Evolutionary conservation across 2,888 invertebrate species (phyloP).

Genomic region (Globia sparganii): DNA sequence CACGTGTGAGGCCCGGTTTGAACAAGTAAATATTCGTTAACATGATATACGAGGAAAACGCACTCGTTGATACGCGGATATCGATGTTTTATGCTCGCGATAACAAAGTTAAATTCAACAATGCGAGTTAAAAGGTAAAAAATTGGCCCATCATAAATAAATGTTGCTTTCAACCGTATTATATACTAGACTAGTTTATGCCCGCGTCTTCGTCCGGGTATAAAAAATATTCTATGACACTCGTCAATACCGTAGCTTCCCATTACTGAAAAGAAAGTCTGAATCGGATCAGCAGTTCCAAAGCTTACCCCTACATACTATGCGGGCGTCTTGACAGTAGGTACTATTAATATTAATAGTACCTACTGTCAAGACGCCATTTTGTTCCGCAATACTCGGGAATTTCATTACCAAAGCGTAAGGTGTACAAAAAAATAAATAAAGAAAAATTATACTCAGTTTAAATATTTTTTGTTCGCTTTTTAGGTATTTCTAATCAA

Average conservation of each 20-base stretch:
- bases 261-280: not conserved
- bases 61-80: conserved; percentile 44
- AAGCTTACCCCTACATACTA: not conserved
- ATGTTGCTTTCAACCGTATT: not conserved
- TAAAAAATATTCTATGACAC: no score
- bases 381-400: no score
- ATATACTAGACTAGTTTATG: not conserved
- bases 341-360: no score
- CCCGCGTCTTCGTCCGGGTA: not conserved
- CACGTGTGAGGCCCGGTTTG: conserved; percentile 29
- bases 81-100: conserved; percentile 53
- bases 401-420: no score
- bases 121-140: conserved; percentile 13
- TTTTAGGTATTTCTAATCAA: no score
- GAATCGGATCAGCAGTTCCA: not conserved
- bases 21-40: conserved; percentile 63
- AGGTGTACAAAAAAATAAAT: no score
- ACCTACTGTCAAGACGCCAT: no score
- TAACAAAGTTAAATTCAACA: conserved; percentile 56
- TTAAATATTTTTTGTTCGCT: no score
- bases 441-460: no score
- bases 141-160: conserved; percentile 1
- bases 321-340: no score
- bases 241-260: not conserved
- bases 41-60: conserved; percentile 51